Percentiles rank a stretch among this genome's conserved stretches.
These are phyloP conservation scores for Tolypeutes matacus DNA, from an alignment of 2,797 vertebrate genomes.

Conservation along the genomic window DNA sequence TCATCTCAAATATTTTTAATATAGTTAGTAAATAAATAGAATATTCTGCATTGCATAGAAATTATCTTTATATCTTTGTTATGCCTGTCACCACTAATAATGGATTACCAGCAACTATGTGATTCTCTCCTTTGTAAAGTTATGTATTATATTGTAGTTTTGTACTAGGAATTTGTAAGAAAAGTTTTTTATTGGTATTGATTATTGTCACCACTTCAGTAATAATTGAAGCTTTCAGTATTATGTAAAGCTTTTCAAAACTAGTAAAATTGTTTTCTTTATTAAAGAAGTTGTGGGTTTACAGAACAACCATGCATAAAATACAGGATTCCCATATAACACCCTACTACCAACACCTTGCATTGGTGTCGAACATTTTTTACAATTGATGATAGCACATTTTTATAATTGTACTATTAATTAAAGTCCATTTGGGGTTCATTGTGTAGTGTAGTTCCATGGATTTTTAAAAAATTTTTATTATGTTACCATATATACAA, in stretches of 20 bases:
- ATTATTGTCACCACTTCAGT: background rate
- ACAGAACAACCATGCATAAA: no score
- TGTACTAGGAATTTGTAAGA: background rate
- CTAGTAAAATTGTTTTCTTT: background rate
- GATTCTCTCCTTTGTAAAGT: background rate
- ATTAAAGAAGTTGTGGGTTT: no score
- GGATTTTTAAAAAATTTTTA: no score
- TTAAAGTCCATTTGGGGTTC: no score
- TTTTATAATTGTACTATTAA: no score
- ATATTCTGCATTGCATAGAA: background rate
- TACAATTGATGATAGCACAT: no score
- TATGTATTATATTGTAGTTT: background rate
- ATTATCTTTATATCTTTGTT: constrained; percentile 25
- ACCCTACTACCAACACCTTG: no score
- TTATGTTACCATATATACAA: no score
- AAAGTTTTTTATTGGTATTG: constrained; percentile 16
- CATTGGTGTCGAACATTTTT: no score
- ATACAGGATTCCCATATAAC: no score
- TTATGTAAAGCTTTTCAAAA: constrained; percentile 53
- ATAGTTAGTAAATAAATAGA: background rate
- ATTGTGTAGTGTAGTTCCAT: no score
- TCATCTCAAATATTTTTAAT: background rate
- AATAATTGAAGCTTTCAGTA: constrained; percentile 1
- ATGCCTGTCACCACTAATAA: constrained; percentile 2
- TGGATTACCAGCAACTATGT: constrained; percentile 2